phyloP scores from a whole-genome alignment of 2,797 vertebrate genomes.

The Myotis planiceps region DNA sequence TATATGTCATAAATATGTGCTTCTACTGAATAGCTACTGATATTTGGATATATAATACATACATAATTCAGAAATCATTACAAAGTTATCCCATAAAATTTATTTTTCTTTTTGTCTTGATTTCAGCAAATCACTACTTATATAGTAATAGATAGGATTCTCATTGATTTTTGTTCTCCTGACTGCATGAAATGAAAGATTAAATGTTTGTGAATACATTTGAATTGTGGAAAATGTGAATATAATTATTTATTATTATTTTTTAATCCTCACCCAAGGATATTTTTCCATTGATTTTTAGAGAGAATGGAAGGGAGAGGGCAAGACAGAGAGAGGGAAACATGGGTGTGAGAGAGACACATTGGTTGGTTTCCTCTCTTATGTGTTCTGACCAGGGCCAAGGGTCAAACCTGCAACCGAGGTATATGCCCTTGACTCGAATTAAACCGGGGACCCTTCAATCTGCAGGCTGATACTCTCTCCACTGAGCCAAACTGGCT shows the following conservation, averaged over 20 bases:
- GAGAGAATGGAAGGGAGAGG: no score
- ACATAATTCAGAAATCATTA: not conserved
- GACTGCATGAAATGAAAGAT: not conserved
- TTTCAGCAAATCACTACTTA: not conserved
- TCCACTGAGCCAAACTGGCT: no score
- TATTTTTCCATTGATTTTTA: no score
- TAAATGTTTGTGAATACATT: not conserved
- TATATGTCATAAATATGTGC: not conserved
- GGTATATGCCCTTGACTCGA: no score
- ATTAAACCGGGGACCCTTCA: no score
- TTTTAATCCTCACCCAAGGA: no score
- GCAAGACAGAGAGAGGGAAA: no score
- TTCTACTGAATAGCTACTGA: not conserved
- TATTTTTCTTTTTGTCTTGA: not conserved
- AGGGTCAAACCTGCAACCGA: no score
- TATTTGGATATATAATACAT: not conserved
- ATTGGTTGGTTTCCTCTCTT: no score
- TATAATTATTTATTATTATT: not conserved
- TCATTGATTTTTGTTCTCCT: not conserved
- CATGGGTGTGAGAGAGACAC: no score
- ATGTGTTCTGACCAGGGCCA: no score
- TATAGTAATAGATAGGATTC: not conserved
- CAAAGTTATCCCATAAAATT: not conserved
- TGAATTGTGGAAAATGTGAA: not conserved
- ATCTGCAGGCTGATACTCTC: no score